Evolutionary conservation across 1,140 invertebrate genomes (phyloP).

Genomic region (Drosophila pseudoobscura): DNA sequence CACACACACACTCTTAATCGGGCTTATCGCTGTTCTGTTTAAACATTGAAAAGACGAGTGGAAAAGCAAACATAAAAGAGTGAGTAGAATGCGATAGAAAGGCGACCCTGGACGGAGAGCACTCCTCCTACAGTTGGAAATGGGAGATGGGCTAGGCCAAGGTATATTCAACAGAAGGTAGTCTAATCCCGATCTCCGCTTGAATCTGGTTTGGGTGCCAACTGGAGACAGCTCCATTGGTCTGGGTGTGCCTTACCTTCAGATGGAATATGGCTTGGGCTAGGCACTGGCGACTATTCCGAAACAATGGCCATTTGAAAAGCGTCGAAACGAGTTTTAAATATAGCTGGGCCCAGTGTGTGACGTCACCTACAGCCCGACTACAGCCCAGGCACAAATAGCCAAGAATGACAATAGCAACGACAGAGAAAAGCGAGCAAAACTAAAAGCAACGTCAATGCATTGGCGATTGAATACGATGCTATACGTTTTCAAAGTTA

Average conservation of each 20-base stretch:
- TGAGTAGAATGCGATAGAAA: slow-evolving; percentile 35
- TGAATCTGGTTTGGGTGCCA: too few relatives aligned
- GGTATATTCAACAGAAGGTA: too few relatives aligned
- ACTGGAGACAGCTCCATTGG: too few relatives aligned
- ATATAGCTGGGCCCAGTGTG: slow-evolving; percentile 40
- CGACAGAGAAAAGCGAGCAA: slow-evolving; percentile 20
- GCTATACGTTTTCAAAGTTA: slow-evolving; percentile 53
- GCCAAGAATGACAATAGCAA: slow-evolving; percentile 45
- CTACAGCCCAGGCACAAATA: slow-evolving; percentile 15
- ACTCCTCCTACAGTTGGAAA: slow-evolving; percentile 21
- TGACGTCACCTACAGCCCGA: slow-evolving; percentile 62
- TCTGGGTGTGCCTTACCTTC: too few relatives aligned
- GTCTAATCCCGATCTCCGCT: too few relatives aligned
- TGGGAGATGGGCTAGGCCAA: too few relatives aligned
- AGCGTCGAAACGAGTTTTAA: slow-evolving; percentile 64
- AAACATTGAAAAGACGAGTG: slow-evolving; percentile 39
- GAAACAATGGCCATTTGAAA: slow-evolving; percentile 58
- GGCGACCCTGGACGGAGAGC: slow-evolving; percentile 7
- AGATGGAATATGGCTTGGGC: background rate
- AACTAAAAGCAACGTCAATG: slow-evolving; percentile 58
- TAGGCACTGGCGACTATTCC: slow-evolving; percentile 27
- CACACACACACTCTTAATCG: slow-evolving; percentile 3
- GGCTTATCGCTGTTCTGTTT: slow-evolving; percentile 46
- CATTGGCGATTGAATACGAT: slow-evolving; percentile 24
- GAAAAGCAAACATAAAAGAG: slow-evolving; percentile 37